Evolutionary conservation across 2,888 invertebrate genomes (phyloP).

Genomic region (Eubasilissa splendida): DNA sequence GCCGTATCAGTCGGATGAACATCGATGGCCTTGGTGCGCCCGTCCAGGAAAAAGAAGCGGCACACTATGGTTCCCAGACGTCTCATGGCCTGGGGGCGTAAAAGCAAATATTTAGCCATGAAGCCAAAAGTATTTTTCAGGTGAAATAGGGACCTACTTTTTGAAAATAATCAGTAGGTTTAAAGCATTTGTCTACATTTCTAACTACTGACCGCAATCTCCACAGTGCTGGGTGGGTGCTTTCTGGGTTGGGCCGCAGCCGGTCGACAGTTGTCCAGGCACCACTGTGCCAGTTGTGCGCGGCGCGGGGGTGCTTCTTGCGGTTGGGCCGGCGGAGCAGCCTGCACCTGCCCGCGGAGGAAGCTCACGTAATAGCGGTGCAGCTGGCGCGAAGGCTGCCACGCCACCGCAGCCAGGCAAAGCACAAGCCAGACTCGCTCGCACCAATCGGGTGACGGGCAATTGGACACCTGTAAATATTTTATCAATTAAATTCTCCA

Average conservation of each 20-base stretch:
- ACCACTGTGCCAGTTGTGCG: constrained; percentile 93
- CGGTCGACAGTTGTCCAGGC: constrained; percentile 92
- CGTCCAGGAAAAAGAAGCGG: constrained; percentile 95
- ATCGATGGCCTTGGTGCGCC: constrained; percentile 94
- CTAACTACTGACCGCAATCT: constrained; percentile 84
- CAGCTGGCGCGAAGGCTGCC: constrained; percentile 89
- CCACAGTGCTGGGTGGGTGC: constrained; percentile 92
- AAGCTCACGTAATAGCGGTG: constrained; percentile 82
- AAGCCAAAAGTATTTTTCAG: constrained; percentile 2
- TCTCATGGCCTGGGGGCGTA: constrained; percentile 82
- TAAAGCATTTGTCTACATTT: too few relatives aligned
- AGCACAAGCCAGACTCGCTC: constrained; percentile 91
- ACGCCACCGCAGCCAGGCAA: constrained; percentile 92
- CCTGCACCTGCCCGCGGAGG: constrained; percentile 63
- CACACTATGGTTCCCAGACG: constrained; percentile 93
- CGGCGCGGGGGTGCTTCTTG: constrained; percentile 62
- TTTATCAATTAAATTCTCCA: too few relatives aligned
- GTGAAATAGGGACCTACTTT: too few relatives aligned
- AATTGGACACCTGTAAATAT: constrained; percentile 79
- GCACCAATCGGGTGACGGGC: constrained; percentile 87
- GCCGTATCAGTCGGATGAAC: constrained; percentile 96
- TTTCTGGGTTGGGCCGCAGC: constrained; percentile 86
- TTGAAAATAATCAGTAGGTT: too few relatives aligned
- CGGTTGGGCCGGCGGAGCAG: constrained; percentile 28
- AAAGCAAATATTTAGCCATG: constrained; percentile 31